phyloP scores from a whole-genome alignment of 2,113 vertebrate species.

The Philantomba maxwellii region DNA sequence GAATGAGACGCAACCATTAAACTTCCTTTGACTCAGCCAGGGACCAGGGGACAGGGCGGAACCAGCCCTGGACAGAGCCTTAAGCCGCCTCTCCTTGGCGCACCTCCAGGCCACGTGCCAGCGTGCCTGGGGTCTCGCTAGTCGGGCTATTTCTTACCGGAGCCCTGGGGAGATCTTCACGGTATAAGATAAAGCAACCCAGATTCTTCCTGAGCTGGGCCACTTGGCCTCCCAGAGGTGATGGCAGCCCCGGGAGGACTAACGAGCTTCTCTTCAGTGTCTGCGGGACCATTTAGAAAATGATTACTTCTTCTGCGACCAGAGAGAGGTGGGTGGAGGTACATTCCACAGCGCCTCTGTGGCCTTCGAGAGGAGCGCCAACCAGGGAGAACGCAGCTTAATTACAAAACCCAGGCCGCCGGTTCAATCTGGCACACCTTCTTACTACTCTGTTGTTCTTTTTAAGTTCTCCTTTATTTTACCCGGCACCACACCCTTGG shows the following conservation, averaged over 20 bases:
- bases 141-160: background rate
- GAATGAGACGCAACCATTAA: constrained; percentile 53
- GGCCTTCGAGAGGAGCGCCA: constrained; percentile 18
- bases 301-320: constrained; percentile 61
- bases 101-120: background rate
- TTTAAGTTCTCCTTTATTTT: background rate
- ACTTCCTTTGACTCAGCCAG: constrained; percentile 23
- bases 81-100: background rate
- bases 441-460: background rate
- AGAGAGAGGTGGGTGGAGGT: background rate
- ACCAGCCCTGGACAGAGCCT: background rate
- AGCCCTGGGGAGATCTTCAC: background rate
- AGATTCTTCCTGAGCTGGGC: constrained; percentile 57
- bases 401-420: constrained; percentile 13
- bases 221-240: constrained; percentile 26
- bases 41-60: background rate
- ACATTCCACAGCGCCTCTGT: background rate
- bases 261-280: constrained; percentile 36
- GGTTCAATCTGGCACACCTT: background rate
- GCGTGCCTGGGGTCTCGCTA: background rate
- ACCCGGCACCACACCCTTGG: background rate
- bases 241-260: constrained; percentile 32
- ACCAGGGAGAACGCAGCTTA: background rate
- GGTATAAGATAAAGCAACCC: constrained; percentile 40
- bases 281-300: constrained; percentile 43